Base-by-base conservation (phyloP, 2,113 vertebrate genomes). In the Brienomyrus longianalis region DNA sequence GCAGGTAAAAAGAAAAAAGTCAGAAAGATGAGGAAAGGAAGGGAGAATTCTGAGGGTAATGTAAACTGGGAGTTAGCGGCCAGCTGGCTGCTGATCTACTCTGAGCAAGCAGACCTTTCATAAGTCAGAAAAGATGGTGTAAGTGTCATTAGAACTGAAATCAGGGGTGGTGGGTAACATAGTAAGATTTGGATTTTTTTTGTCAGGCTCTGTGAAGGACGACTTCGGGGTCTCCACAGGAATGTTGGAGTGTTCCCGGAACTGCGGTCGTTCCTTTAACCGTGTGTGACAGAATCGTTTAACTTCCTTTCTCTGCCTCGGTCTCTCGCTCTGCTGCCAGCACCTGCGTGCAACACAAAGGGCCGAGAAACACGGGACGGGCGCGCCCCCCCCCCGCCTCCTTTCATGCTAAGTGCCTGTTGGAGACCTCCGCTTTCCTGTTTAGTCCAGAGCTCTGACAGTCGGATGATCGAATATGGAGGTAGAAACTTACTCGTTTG, bases 401-500 rank as follows among this genome's bases (percentile, higher is more conserved):
- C 21, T 47, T 27, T 86, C 48, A 86, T 86, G 47, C 50, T 35
- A 27, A 87, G 52, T 13, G 86, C 19, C 35, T 88, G 54, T 43
- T 19, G 23, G 52, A 45, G 52, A 66, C 23, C 21, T 48, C 10
- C 21, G 17, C 31, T 48, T 88, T 54, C 70, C 35, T 89, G 88
- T 48, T 83, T 54, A 89, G 74, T 56, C 48, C 74, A 54, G 35
- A 89, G 43, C 87, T 88, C 88, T 83, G 74, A 56, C 51, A 89
- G 50, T 56, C 13, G 35, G 35, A 88, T 74, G 45, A 74, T 39
- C 87, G 47, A 84, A 80, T 89, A 23, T 47, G 54, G 51, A n/a
- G 23, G 51, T 48, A 88, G 56, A 62, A 59, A 89, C 83, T 27
- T 43, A 23, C 51, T 21, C 47, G 6, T n/a, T 89, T 89, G 89